Percentiles rank a stretch among this genome's conserved stretches.
phyloP scores from a whole-genome alignment of 2,113 vertebrate genomes.

The Gorsachius goisagi region DNA sequence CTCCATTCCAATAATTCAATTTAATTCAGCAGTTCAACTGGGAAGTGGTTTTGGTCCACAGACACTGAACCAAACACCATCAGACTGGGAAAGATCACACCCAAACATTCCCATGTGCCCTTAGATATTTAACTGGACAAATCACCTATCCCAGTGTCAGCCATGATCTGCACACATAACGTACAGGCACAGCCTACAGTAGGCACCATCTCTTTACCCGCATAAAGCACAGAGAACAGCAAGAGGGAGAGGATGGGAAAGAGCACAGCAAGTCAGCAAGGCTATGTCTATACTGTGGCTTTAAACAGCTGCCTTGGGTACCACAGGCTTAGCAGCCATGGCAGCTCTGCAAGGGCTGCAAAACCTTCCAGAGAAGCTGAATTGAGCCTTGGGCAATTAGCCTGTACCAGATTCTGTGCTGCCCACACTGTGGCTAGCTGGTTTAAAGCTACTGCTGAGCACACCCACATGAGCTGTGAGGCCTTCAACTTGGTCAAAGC shows the following conservation, averaged over 20 bases:
- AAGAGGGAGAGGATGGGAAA: neutral
- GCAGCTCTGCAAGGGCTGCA: neutral
- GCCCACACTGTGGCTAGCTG: neutral
- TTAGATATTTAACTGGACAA: neutral
- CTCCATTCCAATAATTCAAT: neutral
- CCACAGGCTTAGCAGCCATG: neutral
- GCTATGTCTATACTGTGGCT: neutral
- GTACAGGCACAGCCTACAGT: neutral
- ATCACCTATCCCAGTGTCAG: neutral
- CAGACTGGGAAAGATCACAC: neutral
- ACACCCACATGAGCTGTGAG: neutral
- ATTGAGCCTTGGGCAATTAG: neutral
- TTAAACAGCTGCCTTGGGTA: neutral
- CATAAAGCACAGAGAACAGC: neutral
- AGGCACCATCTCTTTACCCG: neutral
- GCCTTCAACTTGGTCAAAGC: neutral
- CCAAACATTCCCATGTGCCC: neutral
- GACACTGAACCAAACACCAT: neutral
- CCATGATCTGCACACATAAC: neutral
- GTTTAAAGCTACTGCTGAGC: neutral
- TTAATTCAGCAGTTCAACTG: neutral
- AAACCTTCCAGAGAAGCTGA: neutral
- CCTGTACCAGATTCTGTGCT: neutral
- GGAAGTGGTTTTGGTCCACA: neutral
- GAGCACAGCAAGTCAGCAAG: neutral